Percentiles rank a stretch among this genome's conserved stretches.
Conservation (phyloP, 2,888 invertebrate genomes). For the Drosophila parthenogenetica region DNA sequence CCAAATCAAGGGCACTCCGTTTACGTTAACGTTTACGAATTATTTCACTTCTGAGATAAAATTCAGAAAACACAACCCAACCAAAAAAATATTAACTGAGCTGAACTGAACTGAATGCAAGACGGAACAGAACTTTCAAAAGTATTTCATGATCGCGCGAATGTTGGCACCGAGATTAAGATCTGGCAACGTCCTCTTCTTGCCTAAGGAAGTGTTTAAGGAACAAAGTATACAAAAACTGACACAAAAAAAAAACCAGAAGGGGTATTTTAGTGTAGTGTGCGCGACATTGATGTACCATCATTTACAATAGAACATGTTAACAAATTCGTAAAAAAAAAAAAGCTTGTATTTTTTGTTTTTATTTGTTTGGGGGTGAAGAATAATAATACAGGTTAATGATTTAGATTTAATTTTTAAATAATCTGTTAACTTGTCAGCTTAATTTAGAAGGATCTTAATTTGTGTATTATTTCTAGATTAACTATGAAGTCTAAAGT, state of each 20-base stretch:
- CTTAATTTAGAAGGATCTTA: too few relatives aligned
- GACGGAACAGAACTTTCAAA: slow-evolving; percentile 5
- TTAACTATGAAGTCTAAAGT: too few relatives aligned
- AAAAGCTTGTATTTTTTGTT: too few relatives aligned
- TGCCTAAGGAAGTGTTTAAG: slow-evolving; percentile 62
- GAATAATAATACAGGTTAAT: too few relatives aligned
- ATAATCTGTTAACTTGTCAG: too few relatives aligned
- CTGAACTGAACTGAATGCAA: not conserved
- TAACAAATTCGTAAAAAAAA: too few relatives aligned
- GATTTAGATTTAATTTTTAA: too few relatives aligned
- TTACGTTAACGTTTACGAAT: not conserved
- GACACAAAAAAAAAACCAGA: slow-evolving; percentile 12
- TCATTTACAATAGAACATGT: too few relatives aligned
- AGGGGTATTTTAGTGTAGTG: too few relatives aligned
- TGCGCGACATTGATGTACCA: too few relatives aligned
- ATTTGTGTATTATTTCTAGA: too few relatives aligned
- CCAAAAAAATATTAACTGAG: not conserved
- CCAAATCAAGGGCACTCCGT: slow-evolving; percentile 9
- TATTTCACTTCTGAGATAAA: not conserved
- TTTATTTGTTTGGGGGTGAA: too few relatives aligned
- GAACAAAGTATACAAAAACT: slow-evolving; percentile 52
- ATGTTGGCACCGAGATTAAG: slow-evolving; percentile 44
- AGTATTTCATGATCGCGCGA: slow-evolving; percentile 53
- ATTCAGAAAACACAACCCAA: not conserved
- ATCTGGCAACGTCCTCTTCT: slow-evolving; percentile 52